Evolutionary conservation across 2,888 invertebrate genomes (phyloP).

Genomic region (Gastrophysa polygoni): DNA sequence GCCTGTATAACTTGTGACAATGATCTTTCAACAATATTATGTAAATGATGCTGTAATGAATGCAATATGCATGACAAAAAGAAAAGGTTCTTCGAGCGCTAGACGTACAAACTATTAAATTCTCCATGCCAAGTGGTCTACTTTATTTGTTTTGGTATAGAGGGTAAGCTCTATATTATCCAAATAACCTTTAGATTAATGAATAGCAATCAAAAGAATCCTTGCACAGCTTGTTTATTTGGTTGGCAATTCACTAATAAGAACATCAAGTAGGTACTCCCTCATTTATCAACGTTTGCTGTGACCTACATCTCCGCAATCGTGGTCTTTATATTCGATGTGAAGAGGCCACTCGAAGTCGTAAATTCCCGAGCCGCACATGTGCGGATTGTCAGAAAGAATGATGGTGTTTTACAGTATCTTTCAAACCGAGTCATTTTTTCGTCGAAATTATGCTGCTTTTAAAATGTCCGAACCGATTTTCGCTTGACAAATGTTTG

Average conservation of each 20-base stretch:
- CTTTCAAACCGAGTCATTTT: slow-evolving; percentile 10
- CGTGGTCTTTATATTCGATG: background rate
- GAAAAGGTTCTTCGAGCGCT: too few relatives aligned
- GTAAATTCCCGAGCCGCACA: background rate
- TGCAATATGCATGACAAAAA: too few relatives aligned
- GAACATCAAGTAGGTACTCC: background rate
- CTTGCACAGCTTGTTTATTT: background rate
- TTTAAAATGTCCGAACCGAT: background rate
- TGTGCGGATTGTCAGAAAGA: slow-evolving; percentile 9
- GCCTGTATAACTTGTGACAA: too few relatives aligned
- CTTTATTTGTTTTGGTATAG: too few relatives aligned
- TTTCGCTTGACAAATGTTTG: background rate
- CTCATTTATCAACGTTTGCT: slow-evolving; percentile 1
- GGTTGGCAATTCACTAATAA: background rate
- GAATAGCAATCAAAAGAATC: too few relatives aligned
- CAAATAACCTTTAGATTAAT: too few relatives aligned
- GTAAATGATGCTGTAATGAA: too few relatives aligned
- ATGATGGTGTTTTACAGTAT: background rate
- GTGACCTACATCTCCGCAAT: background rate
- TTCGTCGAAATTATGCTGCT: slow-evolving; percentile 1
- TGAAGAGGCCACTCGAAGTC: background rate
- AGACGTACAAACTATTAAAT: too few relatives aligned
- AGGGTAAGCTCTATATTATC: too few relatives aligned
- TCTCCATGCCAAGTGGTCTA: too few relatives aligned
- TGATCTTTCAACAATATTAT: too few relatives aligned